Conservation (phyloP, 2,113 vertebrate species). For the Tangachromis dhanisi region DNA sequence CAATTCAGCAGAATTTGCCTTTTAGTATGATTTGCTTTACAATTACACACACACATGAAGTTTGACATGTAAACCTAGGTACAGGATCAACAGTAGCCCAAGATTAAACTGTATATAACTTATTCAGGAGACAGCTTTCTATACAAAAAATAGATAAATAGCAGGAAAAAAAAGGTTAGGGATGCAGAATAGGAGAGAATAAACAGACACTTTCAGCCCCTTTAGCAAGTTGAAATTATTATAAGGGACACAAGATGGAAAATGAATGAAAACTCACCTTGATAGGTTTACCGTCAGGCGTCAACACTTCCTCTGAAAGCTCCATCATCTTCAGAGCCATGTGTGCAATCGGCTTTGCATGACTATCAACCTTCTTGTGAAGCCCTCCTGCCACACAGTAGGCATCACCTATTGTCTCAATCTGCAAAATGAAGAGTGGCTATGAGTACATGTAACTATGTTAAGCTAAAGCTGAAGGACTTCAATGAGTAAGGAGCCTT, state of each 20-base stretch:
- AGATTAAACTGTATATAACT: neutral
- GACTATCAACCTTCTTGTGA: conserved; percentile 91
- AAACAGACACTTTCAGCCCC: neutral
- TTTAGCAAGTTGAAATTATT: neutral
- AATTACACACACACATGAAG: neutral
- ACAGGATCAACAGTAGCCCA: neutral
- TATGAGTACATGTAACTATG: neutral
- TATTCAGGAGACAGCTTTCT: neutral
- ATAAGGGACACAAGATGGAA: neutral
- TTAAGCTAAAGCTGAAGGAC: neutral
- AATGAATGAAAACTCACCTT: conserved; percentile 75
- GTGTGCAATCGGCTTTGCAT: conserved; percentile 91
- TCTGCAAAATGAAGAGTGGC: conserved; percentile 67
- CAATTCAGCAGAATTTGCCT: neutral
- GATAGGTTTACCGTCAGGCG: conserved; percentile 91
- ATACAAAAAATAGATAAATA: neutral
- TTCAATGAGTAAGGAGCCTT: neutral
- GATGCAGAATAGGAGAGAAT: neutral
- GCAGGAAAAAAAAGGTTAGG: neutral
- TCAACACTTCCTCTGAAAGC: conserved; percentile 95
- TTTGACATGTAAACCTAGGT: neutral
- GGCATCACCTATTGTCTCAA: conserved; percentile 97
- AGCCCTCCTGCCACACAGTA: conserved; percentile 96
- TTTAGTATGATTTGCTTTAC: neutral
- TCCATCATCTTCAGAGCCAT: conserved; percentile 99